Conservation (phyloP, 2,113 vertebrate species). For the Pluvialis apricaria region DNA sequence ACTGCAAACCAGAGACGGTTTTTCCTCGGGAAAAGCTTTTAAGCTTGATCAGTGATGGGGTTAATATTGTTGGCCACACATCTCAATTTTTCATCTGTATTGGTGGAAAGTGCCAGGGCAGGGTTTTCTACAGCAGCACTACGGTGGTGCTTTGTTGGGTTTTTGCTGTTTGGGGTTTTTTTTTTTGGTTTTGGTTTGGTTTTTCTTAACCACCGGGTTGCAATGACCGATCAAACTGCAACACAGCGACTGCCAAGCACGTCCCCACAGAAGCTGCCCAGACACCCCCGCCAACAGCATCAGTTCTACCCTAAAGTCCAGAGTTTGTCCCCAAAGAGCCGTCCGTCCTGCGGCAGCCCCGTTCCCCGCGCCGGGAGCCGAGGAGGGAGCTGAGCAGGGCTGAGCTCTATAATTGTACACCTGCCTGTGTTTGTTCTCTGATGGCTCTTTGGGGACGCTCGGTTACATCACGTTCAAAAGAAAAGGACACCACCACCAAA, state of each 20-base stretch:
- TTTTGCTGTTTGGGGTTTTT: background rate
- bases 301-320: background rate
- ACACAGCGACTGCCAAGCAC: background rate
- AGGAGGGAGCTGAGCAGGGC: background rate
- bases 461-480: background rate
- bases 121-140: background rate
- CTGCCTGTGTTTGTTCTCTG: slow-evolving; percentile 3
- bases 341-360: background rate
- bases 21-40: slow-evolving; percentile 59
- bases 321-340: background rate
- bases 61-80: slow-evolving; percentile 58
- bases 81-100: slow-evolving; percentile 56
- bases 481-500: slow-evolving; percentile 7
- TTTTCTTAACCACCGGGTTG: background rate
- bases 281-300: accelerated
- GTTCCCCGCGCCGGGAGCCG: accelerated
- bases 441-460: background rate
- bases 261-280: background rate
- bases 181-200: background rate
- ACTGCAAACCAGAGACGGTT: slow-evolving; percentile 6
- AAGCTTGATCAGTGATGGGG: slow-evolving; percentile 61
- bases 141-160: background rate
- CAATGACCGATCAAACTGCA: background rate
- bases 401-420: slow-evolving; percentile 2
- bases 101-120: background rate